Evolutionary conservation across 2,113 vertebrate species (phyloP).

Genomic region (Pseudopipra pipra): DNA sequence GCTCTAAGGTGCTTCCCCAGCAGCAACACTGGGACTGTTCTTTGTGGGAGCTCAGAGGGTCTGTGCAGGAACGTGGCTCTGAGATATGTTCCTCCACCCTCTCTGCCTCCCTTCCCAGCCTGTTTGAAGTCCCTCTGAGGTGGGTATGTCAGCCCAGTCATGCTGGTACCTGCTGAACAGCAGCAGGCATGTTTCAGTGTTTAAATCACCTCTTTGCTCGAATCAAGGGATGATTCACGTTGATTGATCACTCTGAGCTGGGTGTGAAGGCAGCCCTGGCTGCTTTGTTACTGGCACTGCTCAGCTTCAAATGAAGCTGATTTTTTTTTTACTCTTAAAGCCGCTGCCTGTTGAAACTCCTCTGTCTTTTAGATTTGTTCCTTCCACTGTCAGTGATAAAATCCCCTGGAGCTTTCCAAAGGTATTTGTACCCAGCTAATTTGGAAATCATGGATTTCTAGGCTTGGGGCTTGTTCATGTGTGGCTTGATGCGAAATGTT

Average conservation of each 20-base stretch:
- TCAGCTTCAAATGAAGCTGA: neutral
- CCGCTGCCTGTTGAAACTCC: neutral
- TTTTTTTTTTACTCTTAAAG: neutral
- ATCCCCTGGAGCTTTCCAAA: neutral
- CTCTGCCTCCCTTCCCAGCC: neutral
- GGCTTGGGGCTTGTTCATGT: neutral
- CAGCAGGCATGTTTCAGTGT: slow-evolving; percentile 15
- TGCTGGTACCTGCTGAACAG: slow-evolving; percentile 46
- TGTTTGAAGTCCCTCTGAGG: neutral
- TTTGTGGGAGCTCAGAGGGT: too few species aligned
- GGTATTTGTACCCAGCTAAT: neutral
- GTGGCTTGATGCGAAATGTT: neutral
- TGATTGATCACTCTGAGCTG: slow-evolving; percentile 37
- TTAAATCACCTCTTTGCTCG: slow-evolving; percentile 4
- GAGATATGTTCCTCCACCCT: rapidly evolving
- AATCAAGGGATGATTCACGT: slow-evolving; percentile 18
- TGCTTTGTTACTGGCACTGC: neutral
- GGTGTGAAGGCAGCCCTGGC: neutral
- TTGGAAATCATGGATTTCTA: neutral
- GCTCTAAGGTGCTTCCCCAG: neutral
- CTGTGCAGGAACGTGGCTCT: rapidly evolving
- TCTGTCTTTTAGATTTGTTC: neutral
- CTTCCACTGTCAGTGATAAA: neutral
- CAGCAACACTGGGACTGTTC: neutral
- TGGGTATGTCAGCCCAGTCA: neutral